These are phyloP conservation scores for Eupsittula cactorum DNA, from an alignment of 2,113 vertebrate genomes.

Conservation along the genomic window DNA sequence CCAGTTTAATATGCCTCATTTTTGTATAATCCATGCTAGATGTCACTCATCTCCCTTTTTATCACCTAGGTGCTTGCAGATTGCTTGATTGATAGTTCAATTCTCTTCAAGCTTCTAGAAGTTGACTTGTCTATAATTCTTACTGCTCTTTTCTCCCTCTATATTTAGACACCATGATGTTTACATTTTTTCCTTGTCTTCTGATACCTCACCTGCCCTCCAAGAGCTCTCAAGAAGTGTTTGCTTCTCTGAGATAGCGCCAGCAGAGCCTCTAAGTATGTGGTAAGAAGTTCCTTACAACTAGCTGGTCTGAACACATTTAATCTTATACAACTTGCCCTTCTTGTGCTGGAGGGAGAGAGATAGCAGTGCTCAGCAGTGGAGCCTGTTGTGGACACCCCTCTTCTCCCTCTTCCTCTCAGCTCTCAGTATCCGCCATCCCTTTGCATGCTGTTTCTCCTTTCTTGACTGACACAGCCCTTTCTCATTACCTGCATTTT, in stretches of 20 bases:
- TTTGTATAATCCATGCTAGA: neutral
- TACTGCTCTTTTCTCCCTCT: neutral
- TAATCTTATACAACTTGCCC: neutral
- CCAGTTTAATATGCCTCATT: neutral
- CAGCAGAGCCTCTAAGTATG: neutral
- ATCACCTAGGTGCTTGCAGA: conserved; percentile 29
- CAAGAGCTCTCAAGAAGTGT: conserved; percentile 24
- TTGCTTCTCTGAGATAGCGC: neutral
- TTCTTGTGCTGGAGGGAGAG: neutral
- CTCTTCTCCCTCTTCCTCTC: neutral
- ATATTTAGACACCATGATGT: conserved; percentile 1
- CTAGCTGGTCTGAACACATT: neutral
- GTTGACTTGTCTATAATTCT: conserved; percentile 36
- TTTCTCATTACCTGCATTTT: neutral
- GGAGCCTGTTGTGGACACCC: neutral
- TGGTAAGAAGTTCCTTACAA: neutral
- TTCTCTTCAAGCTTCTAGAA: conserved; percentile 29
- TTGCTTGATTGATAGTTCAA: conserved; percentile 22
- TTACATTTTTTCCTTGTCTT: neutral
- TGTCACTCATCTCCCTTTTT: conserved; percentile 43
- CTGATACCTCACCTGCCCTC: conserved; percentile 45
- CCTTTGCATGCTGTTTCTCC: neutral
- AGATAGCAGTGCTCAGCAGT: neutral
- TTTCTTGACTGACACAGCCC: neutral
- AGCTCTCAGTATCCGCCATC: neutral